A percentile compares a stretch with the other conserved stretches of the same genome.
These are phyloP conservation scores for Petroica traversi DNA, from an alignment of 2,113 vertebrate species.

Conservation along the genomic window DNA sequence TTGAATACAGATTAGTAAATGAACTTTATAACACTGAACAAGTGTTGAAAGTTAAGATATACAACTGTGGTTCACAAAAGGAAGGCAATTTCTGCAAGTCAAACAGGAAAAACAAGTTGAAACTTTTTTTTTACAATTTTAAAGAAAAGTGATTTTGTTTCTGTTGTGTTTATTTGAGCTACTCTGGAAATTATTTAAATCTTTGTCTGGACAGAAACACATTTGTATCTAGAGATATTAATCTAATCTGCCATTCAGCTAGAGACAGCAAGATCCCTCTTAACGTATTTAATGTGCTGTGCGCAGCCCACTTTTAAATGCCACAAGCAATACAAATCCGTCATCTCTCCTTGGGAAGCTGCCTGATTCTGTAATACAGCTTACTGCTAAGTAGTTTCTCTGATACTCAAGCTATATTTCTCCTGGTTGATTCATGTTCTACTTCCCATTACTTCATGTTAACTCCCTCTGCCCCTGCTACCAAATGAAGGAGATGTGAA, in stretches of 20 bases:
- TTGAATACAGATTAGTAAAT: not conserved
- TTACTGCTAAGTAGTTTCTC: slow-evolving; percentile 67
- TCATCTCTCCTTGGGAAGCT: slow-evolving; percentile 67
- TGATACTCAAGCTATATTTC: slow-evolving; percentile 53
- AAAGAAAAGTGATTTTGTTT: not conserved
- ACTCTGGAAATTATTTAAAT: not conserved
- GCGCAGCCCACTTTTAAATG: slow-evolving; percentile 37
- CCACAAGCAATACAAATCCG: slow-evolving; percentile 34
- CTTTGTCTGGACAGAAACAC: not conserved
- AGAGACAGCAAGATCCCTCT: not conserved
- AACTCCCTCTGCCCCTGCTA: slow-evolving; percentile 20
- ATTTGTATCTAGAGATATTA: not conserved
- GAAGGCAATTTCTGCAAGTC: not conserved
- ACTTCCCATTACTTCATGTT: not conserved
- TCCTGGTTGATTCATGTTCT: slow-evolving; percentile 48
- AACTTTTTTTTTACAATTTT: not conserved
- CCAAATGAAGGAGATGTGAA: not conserved
- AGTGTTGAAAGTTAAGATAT: not conserved
- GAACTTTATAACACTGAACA: not conserved
- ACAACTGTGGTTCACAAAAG: not conserved
- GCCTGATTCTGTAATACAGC: slow-evolving; percentile 61
- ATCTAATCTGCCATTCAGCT: not conserved
- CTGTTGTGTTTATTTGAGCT: not conserved
- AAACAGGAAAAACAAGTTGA: not conserved
- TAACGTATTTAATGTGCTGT: not conserved